phyloP scores from a whole-genome alignment of 2,888 invertebrate genomes.

The Encarsia formosa region DNA sequence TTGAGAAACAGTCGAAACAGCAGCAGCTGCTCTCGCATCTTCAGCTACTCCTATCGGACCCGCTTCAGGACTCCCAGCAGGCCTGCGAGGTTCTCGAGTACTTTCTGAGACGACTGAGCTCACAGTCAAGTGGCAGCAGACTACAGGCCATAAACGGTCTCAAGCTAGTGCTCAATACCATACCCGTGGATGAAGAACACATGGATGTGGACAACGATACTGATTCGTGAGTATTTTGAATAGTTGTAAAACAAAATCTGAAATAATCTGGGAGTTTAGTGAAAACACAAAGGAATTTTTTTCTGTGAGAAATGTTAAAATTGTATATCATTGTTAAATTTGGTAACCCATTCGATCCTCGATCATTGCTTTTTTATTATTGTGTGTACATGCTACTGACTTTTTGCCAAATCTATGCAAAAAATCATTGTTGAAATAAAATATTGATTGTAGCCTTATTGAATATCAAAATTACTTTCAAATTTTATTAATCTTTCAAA shows the following conservation, averaged over 20 bases:
- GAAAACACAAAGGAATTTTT: too few species aligned
- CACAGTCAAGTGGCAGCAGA: slow-evolving; percentile 73
- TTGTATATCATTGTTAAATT: too few species aligned
- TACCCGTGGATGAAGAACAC: slow-evolving; percentile 51
- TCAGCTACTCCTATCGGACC: slow-evolving; percentile 57
- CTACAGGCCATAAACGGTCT: slow-evolving; percentile 72
- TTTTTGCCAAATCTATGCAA: too few species aligned
- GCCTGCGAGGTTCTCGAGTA: slow-evolving; percentile 87
- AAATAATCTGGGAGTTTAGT: too few species aligned
- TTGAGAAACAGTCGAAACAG: slow-evolving; percentile 68
- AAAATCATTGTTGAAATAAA: too few species aligned
- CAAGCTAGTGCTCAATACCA: slow-evolving; percentile 64
- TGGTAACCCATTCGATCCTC: too few species aligned
- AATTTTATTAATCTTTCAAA: too few species aligned
- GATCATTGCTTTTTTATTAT: too few species aligned
- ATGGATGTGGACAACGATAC: slow-evolving; percentile 46
- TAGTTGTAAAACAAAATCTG: too few species aligned
- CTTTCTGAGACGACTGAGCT: slow-evolving; percentile 79
- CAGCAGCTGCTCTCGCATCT: slow-evolving; percentile 69
- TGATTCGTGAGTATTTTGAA: slow-evolving; percentile 39
- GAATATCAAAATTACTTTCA: too few species aligned
- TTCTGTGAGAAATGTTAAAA: too few species aligned
- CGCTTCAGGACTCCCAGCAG: slow-evolving; percentile 56
- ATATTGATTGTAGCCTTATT: too few species aligned
- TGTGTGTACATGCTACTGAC: background rate